Evolutionary conservation across 92 coral and sea anemone genomes (phyloP), one percentile per base, ranked within the genome.

Genomic region (Paramuricea clavata): DNA sequence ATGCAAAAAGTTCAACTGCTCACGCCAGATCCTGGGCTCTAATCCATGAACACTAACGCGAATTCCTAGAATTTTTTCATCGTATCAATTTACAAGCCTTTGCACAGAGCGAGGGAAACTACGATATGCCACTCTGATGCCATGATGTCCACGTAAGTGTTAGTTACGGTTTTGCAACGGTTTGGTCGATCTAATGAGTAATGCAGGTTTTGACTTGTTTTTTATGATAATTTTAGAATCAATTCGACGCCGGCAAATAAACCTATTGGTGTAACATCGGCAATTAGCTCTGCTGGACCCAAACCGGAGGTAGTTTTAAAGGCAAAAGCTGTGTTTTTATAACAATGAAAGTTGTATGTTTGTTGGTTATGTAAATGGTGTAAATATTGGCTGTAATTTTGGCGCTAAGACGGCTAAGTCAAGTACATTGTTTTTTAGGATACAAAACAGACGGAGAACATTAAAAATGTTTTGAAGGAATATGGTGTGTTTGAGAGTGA

Each of bases 401-500:
- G n/a, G n/a, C n/a, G n/a, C n/a, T n/a, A n/a, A n/a, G n/a, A n/a
- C n/a, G n/a, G n/a, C n/a, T n/a, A n/a, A n/a, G n/a, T n/a, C n/a
- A n/a, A n/a, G 81, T 23, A 28, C 67, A 17, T 12, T 71, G 27
- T 36, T 49, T 27, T 33, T 44, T 44, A 95, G 98, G 98, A 95
- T 85, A 60, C 89, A 17, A 81, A 87, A 85, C 70, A 92, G 23
- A 90, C 98, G 11, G 91, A 91, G 82, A 90, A 91, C 28, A 82
- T 95, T 41, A 94, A 94, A 54, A 97, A 94, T 49, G 70, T 95
- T 9, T 92, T 95, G 25, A 91, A 76, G 74, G 95, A 94, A 16
- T 95, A 94, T 90, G 98, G 97, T 70, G 98, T 95, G 36, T 95
- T 95, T 79, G 98, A 95, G 61, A 89, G 92, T 33, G 98, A 95